Conservation (phyloP, 2,113 vertebrate species). For the Dipodomys stephensi region DNA sequence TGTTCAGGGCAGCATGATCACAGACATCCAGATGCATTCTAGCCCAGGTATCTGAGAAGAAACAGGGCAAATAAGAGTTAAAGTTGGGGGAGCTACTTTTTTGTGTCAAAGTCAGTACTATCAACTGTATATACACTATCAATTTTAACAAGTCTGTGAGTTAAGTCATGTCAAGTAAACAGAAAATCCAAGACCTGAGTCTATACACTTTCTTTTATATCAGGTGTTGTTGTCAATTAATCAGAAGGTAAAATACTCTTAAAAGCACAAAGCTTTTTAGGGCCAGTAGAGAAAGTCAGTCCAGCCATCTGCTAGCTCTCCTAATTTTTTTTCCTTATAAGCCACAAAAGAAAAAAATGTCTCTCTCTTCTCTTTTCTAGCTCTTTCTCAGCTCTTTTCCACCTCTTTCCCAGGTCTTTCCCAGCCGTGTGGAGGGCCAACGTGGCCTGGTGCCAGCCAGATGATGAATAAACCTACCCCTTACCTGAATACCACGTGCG, state of each 20-base stretch:
- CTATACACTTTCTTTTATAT: not conserved
- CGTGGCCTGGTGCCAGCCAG: too few species aligned
- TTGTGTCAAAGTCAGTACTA: constrained; percentile 22
- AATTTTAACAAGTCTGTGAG: not conserved
- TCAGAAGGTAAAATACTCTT: constrained; percentile 38
- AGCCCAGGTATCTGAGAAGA: constrained; percentile 1
- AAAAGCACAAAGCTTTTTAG: not conserved
- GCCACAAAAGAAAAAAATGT: too few species aligned
- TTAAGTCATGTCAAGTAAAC: not conserved
- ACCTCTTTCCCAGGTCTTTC: too few species aligned
- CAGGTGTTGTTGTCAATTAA: not conserved
- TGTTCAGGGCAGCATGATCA: constrained; percentile 36
- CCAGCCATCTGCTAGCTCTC: not conserved
- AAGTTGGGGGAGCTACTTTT: not conserved
- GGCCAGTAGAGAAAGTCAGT: not conserved
- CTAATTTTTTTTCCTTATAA: not conserved
- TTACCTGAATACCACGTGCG: too few species aligned
- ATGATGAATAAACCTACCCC: too few species aligned
- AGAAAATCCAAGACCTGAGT: not conserved
- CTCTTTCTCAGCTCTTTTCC: too few species aligned
- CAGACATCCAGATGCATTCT: not conserved
- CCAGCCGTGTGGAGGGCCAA: too few species aligned
- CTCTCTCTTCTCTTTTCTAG: too few species aligned
- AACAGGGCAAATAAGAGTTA: not conserved
- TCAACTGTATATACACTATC: not conserved